Evolutionary conservation across 1,140 invertebrate genomes (phyloP).

Genomic region (Trypoxylus dichotomus): DNA sequence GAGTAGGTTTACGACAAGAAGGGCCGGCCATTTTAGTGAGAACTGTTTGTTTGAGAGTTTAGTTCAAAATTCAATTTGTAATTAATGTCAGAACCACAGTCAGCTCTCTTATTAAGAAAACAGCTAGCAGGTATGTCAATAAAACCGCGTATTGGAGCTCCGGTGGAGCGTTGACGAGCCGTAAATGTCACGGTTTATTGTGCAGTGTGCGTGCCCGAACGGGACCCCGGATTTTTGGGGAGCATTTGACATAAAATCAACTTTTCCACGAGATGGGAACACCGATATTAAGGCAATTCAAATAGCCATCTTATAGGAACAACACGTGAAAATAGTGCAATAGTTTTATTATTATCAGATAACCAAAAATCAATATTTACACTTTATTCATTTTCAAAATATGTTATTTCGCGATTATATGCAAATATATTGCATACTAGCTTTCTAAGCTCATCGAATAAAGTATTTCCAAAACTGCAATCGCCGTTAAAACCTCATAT

Average conservation of each 20-base stretch:
- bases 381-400: conserved; percentile 23
- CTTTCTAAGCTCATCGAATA: background rate
- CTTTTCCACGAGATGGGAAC: background rate
- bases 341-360: conserved; percentile 25
- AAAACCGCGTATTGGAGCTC: conserved; percentile 4
- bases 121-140: conserved; percentile 84
- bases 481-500: background rate
- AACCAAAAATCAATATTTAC: conserved; percentile 29
- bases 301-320: background rate
- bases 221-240: conserved; percentile 13
- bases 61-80: conserved; percentile 66
- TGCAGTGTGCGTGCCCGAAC: conserved; percentile 16
- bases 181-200: conserved; percentile 16
- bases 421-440: background rate
- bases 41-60: conserved; percentile 64
- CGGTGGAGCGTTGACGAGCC: conserved; percentile 1
- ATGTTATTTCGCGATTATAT: background rate
- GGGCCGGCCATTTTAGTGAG: conserved; percentile 65
- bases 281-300: background rate
- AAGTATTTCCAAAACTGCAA: conserved; percentile 6
- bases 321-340: conserved; percentile 17
- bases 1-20: conserved; percentile 47
- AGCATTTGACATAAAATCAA: background rate
- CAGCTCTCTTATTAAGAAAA: conserved; percentile 90
- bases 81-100: conserved; percentile 95